These are phyloP conservation scores for Eupithecia exiguata DNA, from an alignment of 2,888 invertebrate genomes.

Conservation along the genomic window DNA sequence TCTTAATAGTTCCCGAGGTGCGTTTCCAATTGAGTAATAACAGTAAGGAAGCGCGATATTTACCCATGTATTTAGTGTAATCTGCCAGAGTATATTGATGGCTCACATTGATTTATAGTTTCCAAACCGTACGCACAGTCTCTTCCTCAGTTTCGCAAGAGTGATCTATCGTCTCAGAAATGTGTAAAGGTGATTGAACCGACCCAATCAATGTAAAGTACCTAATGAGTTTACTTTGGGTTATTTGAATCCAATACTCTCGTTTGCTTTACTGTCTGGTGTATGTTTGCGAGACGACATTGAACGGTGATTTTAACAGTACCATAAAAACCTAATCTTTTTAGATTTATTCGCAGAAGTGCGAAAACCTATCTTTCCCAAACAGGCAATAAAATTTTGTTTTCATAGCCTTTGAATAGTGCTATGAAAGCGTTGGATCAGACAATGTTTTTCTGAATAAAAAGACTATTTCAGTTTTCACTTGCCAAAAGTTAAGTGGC, in stretches of 20 bases:
- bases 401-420: not conserved
- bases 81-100: slow-evolving; percentile 62
- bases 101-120: slow-evolving; percentile 70
- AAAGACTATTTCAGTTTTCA: slow-evolving; percentile 31
- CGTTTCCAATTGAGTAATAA: slow-evolving; percentile 21
- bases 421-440: not conserved
- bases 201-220: slow-evolving; percentile 34
- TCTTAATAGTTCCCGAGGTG: not conserved
- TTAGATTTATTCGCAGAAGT: not conserved
- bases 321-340: not conserved
- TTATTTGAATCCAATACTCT: not conserved
- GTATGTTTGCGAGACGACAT: not conserved
- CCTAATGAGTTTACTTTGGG: slow-evolving; percentile 31
- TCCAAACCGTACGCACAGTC: slow-evolving; percentile 56
- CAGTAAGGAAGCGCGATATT: slow-evolving; percentile 33
- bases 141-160: slow-evolving; percentile 68
- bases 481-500: slow-evolving; percentile 60
- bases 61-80: slow-evolving; percentile 54
- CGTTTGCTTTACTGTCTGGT: slow-evolving; percentile 3
- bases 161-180: slow-evolving; percentile 60
- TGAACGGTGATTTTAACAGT: not conserved
- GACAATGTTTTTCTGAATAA: not conserved
- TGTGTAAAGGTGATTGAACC: slow-evolving; percentile 56
- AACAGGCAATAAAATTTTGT: not conserved
- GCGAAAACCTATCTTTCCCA: not conserved